phyloP scores from a whole-genome alignment of 2,888 invertebrate species.

The Campoplex capitator region DNA sequence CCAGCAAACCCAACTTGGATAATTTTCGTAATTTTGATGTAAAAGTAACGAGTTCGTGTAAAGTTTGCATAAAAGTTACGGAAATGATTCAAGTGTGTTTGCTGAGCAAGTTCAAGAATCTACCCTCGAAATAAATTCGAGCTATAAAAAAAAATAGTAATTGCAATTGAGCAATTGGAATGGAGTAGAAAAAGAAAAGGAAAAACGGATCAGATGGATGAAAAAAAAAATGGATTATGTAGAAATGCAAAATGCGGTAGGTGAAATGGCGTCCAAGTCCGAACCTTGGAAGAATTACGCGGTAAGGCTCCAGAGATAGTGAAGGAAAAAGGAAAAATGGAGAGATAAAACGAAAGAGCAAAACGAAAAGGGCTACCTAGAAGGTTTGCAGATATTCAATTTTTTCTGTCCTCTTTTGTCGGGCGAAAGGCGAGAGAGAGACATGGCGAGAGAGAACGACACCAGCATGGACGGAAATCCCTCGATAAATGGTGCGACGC shows the following conservation, averaged over 20 bases:
- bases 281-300: conserved; percentile 56
- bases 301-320: conserved; percentile 23
- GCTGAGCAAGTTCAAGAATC: background rate
- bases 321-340: conserved; percentile 11
- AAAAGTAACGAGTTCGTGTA: no score
- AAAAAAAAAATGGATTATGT: conserved; percentile 10
- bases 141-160: background rate
- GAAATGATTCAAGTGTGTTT: no score
- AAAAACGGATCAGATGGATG: background rate
- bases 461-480: conserved; percentile 72
- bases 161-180: background rate
- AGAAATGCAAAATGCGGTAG: conserved; percentile 39
- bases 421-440: conserved; percentile 16
- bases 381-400: conserved; percentile 35
- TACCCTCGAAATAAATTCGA: background rate
- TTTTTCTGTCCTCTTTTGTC: background rate
- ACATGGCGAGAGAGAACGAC: conserved; percentile 1
- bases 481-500: conserved; percentile 77
- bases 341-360: conserved; percentile 5
- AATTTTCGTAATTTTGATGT: no score
- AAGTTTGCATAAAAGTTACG: no score
- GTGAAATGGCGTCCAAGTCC: conserved; percentile 32
- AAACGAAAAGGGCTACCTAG: background rate
- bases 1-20: no score
- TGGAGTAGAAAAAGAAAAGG: background rate